Percentiles rank a stretch among this genome's conserved stretches.
Conservation (phyloP, 2,113 vertebrate species). For the Sciurus niger region DNA sequence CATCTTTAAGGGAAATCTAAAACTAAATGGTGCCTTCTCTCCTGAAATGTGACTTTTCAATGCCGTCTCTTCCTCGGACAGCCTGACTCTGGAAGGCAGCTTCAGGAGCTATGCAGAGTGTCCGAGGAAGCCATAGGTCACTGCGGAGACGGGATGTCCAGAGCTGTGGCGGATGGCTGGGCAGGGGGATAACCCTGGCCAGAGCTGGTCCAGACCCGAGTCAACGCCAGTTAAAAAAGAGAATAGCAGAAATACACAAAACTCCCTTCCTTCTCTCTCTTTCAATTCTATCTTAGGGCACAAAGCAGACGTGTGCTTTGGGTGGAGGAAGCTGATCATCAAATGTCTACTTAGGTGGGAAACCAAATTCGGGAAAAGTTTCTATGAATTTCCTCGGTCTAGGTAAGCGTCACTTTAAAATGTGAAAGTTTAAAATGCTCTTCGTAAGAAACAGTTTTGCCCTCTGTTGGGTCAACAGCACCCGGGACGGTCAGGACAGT, state of each 20-base stretch:
- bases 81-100: neutral
- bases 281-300: neutral
- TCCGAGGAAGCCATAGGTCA: neutral
- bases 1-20: neutral
- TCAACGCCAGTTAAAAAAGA: neutral
- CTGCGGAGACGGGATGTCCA: neutral
- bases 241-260: neutral
- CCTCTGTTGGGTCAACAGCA: neutral
- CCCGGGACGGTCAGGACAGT: neutral
- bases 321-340: neutral
- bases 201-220: neutral
- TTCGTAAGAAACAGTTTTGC: neutral
- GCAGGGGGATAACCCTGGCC: too few species aligned
- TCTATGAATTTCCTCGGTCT: neutral
- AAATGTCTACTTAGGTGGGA: neutral
- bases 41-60: neutral
- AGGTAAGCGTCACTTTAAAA: neutral
- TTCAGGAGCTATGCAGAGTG: neutral
- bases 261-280: neutral
- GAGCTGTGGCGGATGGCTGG: neutral
- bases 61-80: neutral
- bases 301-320: neutral
- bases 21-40: neutral
- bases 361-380: conserved; percentile 29
- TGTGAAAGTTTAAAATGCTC: neutral